phyloP scores from a whole-genome alignment of 2,888 invertebrate species.

The Chesias legatella region DNA sequence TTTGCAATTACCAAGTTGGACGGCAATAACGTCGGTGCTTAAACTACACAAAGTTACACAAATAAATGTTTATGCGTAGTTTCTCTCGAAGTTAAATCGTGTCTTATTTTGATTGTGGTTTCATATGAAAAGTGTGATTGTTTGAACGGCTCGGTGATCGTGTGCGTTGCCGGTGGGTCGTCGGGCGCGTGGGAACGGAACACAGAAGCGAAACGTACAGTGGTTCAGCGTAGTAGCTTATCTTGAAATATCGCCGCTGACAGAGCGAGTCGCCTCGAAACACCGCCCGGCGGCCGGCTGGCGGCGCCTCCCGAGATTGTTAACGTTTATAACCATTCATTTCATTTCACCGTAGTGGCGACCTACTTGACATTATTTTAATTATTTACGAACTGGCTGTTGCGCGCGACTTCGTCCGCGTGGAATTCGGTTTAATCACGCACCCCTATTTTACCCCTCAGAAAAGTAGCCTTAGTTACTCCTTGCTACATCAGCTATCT shows the following conservation, averaged over 20 bases:
- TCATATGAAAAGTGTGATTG: constrained; percentile 32
- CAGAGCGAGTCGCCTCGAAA: constrained; percentile 46
- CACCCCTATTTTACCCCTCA: too few relatives aligned
- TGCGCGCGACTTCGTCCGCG: too few relatives aligned
- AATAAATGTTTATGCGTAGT: constrained; percentile 19
- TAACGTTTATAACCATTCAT: constrained; percentile 52
- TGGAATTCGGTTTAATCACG: too few relatives aligned
- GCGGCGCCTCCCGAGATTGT: constrained; percentile 49
- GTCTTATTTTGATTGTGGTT: constrained; percentile 21
- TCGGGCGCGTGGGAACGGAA: constrained; percentile 57
- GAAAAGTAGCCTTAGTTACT: too few relatives aligned
- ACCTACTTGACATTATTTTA: constrained; percentile 40
- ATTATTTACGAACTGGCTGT: constrained; percentile 24
- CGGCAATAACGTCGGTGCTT: constrained; percentile 20
- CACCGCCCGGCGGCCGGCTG: constrained; percentile 27
- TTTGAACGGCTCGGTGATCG: constrained; percentile 37
- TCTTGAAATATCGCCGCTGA: constrained; percentile 70
- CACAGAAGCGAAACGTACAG: constrained; percentile 44
- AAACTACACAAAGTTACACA: constrained; percentile 16
- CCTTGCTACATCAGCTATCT: too few relatives aligned
- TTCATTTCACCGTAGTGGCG: constrained; percentile 49
- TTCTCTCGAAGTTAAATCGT: constrained; percentile 2
- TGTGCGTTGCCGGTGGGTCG: constrained; percentile 31
- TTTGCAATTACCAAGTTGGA: constrained; percentile 28
- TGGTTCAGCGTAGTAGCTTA: constrained; percentile 52